These are phyloP conservation scores for Kryptopterus vitreolus DNA, from an alignment of 2,797 vertebrate species.

Conservation along the genomic window DNA sequence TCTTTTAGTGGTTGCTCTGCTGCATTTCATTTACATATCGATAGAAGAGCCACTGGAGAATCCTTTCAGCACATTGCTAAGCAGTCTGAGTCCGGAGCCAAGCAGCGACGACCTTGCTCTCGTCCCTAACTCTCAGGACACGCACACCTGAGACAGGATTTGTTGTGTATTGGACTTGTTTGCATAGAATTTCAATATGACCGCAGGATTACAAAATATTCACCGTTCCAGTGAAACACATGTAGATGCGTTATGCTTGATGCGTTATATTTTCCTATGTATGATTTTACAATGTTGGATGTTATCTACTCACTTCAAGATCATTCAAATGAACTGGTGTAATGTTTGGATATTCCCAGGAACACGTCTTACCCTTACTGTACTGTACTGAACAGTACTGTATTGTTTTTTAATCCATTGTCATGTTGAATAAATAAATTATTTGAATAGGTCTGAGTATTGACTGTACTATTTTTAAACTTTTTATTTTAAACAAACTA, in stretches of 20 bases:
- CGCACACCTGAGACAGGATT: not conserved
- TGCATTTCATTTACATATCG: slow-evolving; percentile 70
- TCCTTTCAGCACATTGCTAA: slow-evolving; percentile 59
- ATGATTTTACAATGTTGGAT: not conserved
- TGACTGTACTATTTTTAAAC: too few species aligned
- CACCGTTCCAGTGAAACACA: not conserved
- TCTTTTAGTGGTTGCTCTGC: slow-evolving; percentile 65
- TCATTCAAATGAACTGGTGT: not conserved
- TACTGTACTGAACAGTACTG: slow-evolving; percentile 6
- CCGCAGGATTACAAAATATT: not conserved
- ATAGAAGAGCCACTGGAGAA: slow-evolving; percentile 63
- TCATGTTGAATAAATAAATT: slow-evolving; percentile 22
- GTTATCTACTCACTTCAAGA: not conserved
- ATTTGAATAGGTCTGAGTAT: not conserved
- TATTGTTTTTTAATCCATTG: not conserved
- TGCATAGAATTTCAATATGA: not conserved
- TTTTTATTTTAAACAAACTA: too few species aligned
- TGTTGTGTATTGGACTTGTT: not conserved
- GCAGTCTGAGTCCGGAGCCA: slow-evolving; percentile 48
- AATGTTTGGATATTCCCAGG: not conserved
- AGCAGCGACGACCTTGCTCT: slow-evolving; percentile 39
- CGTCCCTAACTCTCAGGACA: slow-evolving; percentile 19
- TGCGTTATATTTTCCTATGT: not conserved
- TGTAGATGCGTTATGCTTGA: not conserved
- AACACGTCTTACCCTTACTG: slow-evolving; percentile 9